Conservation (phyloP, 1,140 invertebrate species). For the Adoxophyes honmai region DNA sequence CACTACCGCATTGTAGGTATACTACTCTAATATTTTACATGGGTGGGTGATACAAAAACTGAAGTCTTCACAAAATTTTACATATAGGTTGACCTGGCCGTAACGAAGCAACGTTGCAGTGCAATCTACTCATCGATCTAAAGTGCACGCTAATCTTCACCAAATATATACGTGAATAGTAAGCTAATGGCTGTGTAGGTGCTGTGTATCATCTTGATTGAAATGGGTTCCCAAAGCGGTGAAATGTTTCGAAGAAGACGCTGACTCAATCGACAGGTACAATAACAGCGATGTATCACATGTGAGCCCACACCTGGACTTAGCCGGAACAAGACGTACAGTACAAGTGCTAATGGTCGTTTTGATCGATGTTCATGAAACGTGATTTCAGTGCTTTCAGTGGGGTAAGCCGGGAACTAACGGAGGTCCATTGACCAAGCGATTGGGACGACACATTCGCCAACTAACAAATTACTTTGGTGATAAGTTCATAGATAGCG, state of each 20-base stretch:
- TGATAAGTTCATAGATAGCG: conserved; percentile 51
- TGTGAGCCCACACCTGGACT: conserved; percentile 18
- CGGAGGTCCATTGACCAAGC: conserved; percentile 59
- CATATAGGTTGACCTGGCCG: background rate
- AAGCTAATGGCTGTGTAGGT: conserved; percentile 63
- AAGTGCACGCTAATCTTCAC: conserved; percentile 57
- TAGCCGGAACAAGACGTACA: background rate
- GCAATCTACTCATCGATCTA: conserved; percentile 55
- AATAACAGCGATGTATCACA: conserved; percentile 24
- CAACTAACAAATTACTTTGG: conserved; percentile 66
- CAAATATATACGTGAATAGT: conserved; percentile 36
- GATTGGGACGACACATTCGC: conserved; percentile 70
- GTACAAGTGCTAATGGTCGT: background rate
- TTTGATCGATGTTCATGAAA: conserved; percentile 42
- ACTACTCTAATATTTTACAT: too few relatives aligned
- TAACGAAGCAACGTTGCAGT: conserved; percentile 31
- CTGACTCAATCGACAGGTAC: conserved; percentile 16
- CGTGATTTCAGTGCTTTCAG: conserved; percentile 52
- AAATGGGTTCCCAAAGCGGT: conserved; percentile 60
- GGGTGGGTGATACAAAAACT: too few relatives aligned
- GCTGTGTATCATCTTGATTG: conserved; percentile 58
- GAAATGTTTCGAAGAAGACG: conserved; percentile 38
- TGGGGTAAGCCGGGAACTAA: conserved; percentile 37
- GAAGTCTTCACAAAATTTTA: too few relatives aligned
- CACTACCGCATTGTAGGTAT: too few relatives aligned